Conservation (phyloP, 2,888 invertebrate species). For the Acrobasis repandana region DNA sequence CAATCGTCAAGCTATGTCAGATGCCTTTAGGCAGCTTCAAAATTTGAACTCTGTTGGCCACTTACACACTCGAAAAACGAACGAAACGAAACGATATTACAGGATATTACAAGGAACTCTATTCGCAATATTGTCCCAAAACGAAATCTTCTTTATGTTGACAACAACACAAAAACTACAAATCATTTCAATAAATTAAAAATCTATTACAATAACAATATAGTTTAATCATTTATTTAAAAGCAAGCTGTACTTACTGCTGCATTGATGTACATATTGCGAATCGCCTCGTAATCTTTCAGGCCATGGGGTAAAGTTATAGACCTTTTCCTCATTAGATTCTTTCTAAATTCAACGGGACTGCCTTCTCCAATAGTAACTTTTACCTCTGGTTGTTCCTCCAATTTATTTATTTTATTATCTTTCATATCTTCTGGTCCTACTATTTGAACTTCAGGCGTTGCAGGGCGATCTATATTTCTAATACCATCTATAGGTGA, state of each 20-base stretch:
- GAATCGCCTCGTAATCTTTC: slow-evolving; percentile 74
- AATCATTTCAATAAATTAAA: too few species aligned
- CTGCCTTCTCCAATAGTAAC: slow-evolving; percentile 35
- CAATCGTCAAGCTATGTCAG: too few species aligned
- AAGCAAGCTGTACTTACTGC: slow-evolving; percentile 1
- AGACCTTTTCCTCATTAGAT: slow-evolving; percentile 80
- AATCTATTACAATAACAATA: too few species aligned
- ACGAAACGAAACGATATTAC: too few species aligned
- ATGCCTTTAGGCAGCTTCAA: too few species aligned
- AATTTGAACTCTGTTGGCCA: too few species aligned
- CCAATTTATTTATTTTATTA: slow-evolving; percentile 24
- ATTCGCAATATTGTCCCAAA: too few species aligned
- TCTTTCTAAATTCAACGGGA: slow-evolving; percentile 45
- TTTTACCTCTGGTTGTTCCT: slow-evolving; percentile 21
- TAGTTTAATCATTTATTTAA: too few species aligned
- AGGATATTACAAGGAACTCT: too few species aligned
- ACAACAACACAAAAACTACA: too few species aligned
- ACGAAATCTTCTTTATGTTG: too few species aligned
- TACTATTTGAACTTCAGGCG: slow-evolving; percentile 65
- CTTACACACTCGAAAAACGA: too few species aligned
- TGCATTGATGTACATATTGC: slow-evolving; percentile 26
- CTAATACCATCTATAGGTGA: neutral
- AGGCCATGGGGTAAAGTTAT: slow-evolving; percentile 85
- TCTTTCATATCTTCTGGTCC: slow-evolving; percentile 43
- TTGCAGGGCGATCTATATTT: slow-evolving; percentile 43